phyloP scores from a whole-genome alignment of 2,113 vertebrate species.

The Solea solea region DNA sequence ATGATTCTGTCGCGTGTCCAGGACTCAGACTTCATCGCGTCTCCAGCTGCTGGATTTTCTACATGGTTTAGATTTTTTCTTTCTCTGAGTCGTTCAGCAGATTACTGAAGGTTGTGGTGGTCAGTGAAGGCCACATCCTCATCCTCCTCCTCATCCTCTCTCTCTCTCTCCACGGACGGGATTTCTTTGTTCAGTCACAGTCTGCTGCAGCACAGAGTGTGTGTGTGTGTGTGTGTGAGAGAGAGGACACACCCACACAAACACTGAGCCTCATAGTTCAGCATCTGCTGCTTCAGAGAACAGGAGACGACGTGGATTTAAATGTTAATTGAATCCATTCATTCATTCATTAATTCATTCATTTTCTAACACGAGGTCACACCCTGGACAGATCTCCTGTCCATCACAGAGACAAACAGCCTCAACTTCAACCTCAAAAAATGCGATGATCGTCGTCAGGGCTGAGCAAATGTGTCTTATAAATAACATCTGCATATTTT shows the following conservation, averaged over 20 bases:
- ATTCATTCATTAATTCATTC: no score
- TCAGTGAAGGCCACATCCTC: constrained; percentile 31
- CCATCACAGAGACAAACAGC: no score
- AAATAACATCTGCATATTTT: no score
- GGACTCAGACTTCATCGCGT: neutral
- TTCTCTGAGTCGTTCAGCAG: constrained; percentile 4
- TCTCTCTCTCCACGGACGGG: constrained; percentile 23
- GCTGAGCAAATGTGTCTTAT: no score
- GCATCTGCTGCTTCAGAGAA: constrained; percentile 22
- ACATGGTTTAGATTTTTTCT: constrained; percentile 35
- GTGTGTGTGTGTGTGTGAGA: neutral
- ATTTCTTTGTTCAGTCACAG: constrained; percentile 56
- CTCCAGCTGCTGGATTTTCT: constrained; percentile 11
- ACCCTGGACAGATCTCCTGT: no score
- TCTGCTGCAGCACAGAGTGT: neutral
- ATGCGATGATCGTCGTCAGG: no score
- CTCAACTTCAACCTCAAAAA: no score
- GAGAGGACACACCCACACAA: constrained; percentile 37
- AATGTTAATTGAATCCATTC: no score
- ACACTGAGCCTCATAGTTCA: constrained; percentile 38
- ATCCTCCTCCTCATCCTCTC: neutral
- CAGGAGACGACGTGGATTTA: no score
- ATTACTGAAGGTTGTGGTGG: constrained; percentile 35
- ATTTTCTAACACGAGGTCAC: no score
- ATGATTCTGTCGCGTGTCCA: neutral